Evolutionary conservation across 2,797 vertebrate genomes (phyloP), one percentile per base, ranked within the genome.

Genomic region (Sternarchorhynchus goeldii): DNA sequence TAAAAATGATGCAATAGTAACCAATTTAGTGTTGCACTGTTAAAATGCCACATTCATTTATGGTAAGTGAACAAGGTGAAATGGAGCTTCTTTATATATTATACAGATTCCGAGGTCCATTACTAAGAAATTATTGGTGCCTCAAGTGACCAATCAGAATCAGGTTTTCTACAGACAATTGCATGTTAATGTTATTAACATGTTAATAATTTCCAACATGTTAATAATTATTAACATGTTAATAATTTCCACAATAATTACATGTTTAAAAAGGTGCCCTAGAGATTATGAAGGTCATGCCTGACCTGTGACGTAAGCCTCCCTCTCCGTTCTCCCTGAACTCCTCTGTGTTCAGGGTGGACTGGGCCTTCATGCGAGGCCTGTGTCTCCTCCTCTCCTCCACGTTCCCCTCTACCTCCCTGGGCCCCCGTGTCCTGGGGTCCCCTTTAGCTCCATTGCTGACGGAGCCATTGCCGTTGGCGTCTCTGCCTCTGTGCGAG

Each of bases 371-470:
- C 76, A 88, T 57, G 2, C 94, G 88, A 0, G 91, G 87, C 18
- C 92, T 88, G 76, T 95, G 96, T 6, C 93, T 86, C 69, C 91
- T 93, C 73, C 88, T 90, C 68, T 98, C 96, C 0, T 88, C 92
- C 0, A 87, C 93, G 7, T 81, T 83, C 0, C 84, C 79, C 0
- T 94, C 92, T 0, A 90, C 92, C 0, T 92, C 94, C 20, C 93
- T 92, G 72, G 93, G 93, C 4, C 81, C 89, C n/a, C 93, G 90
- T 0, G 89, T 87, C 1, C 92, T 92, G 5, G 91, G 83, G 77
- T 97, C 96, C 0, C 87, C 89, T 74, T 90, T 88, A 1, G 81
- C 87, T 0, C 92, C 93, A 2, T 92, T 93, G 0, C 87, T 89
- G 17, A 90, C 77, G 0, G 89, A 73, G 1, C 95, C 94, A 0